Evolutionary conservation across 1,140 invertebrate species (phyloP).

Genomic region (Bombus superbus): DNA sequence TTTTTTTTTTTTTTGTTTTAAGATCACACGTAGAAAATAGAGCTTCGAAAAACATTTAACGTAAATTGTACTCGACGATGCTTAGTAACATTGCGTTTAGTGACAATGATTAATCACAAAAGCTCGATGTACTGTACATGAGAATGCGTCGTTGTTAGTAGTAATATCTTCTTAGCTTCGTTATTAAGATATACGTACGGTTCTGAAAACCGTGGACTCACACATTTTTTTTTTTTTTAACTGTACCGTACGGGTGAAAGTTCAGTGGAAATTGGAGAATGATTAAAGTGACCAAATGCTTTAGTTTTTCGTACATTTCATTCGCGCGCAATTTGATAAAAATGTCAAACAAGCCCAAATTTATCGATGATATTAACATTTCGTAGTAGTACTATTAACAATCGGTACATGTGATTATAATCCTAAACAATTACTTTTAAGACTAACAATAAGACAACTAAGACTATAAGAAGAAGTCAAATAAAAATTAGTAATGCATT

Average conservation of each 20-base stretch:
- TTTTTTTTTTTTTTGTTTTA: background rate
- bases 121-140: slow-evolving; percentile 64
- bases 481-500: background rate
- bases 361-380: background rate
- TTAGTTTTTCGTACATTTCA: background rate
- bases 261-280: slow-evolving; percentile 49
- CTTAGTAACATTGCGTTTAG: slow-evolving; percentile 45
- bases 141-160: slow-evolving; percentile 62
- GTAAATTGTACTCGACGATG: slow-evolving; percentile 29
- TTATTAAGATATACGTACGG: slow-evolving; percentile 34
- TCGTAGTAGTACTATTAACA: background rate
- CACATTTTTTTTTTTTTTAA: slow-evolving; percentile 1
- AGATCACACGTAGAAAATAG: background rate
- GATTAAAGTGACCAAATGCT: slow-evolving; percentile 34
- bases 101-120: slow-evolving; percentile 64
- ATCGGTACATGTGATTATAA: background rate
- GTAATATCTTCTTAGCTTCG: slow-evolving; percentile 49
- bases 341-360: background rate
- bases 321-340: background rate
- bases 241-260: slow-evolving; percentile 48
- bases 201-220: slow-evolving; percentile 33
- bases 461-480: background rate
- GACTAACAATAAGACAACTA: too few relatives aligned
- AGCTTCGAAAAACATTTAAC: slow-evolving; percentile 23
- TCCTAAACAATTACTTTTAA: background rate